These are phyloP conservation scores for Schizaphis graminum DNA, from an alignment of 2,888 invertebrate genomes.

Conservation along the genomic window DNA sequence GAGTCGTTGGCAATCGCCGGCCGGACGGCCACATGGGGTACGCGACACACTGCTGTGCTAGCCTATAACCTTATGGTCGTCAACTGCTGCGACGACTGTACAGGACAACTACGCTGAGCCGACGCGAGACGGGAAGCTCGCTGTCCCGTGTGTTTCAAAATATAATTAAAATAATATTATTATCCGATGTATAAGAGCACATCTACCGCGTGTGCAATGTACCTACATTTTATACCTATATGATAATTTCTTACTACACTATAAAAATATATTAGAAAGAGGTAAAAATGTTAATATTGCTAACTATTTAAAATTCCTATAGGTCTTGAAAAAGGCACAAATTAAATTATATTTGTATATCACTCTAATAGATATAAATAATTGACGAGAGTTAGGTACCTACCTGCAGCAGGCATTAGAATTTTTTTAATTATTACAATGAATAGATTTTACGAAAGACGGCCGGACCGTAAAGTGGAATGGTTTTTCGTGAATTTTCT, in stretches of 20 bases:
- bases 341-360: background rate
- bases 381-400: background rate
- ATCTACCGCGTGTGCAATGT: background rate
- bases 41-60: background rate
- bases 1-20: constrained; percentile 50
- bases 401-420: background rate
- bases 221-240: background rate
- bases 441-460: background rate
- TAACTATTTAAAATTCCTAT: background rate
- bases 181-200: background rate
- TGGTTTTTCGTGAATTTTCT: background rate
- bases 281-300: background rate
- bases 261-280: no score
- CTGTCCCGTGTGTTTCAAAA: background rate
- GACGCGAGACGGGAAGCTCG: background rate
- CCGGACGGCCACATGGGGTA: constrained; percentile 61
- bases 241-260: no score
- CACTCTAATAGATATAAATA: background rate
- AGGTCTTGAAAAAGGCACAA: background rate
- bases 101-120: background rate
- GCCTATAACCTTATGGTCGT: constrained; percentile 13
- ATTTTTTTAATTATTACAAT: background rate
- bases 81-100: background rate
- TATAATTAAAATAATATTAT: background rate
- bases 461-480: background rate